Evolutionary conservation across 2,113 vertebrate species (phyloP), one percentile per base, ranked within the genome.

Genomic region (Mus spicilegus): DNA sequence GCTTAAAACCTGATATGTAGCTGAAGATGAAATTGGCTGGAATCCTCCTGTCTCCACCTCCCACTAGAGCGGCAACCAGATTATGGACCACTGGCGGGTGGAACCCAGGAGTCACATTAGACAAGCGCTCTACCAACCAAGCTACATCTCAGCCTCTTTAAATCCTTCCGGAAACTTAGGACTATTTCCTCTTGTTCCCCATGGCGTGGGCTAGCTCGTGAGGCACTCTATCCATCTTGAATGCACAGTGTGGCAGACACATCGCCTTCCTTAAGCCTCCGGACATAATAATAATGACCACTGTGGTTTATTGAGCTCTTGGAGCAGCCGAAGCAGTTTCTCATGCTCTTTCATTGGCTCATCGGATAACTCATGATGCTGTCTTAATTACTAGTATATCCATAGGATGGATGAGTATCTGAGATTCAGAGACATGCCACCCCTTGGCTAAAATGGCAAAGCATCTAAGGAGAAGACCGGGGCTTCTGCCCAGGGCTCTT

Each of bases 311-410:
- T 36, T 30, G 30, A 51, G 51, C 42, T 70, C 46, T 93, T 95
- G 49, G 1, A 22, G 75, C 9, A n/a, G 88, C 75, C 39, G 26
- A 56, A 90, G 61, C n/a, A 63, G 46, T 75, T 91, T 76, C 69
- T 78, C 5, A 2, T 9, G 30, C 58, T 54, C 42, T 67, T 95
- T 92, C 49, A 70, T 51, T 63, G 87, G 77, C 75, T 90, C 30
- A 19, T 65, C 67, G 42, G 63, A 54, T 92, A 92, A 81, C 33
- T 33, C 80, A 19, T 2, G 3, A 90, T 92, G 70, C 81, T 16
- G 14, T 26, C 88, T 36, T 92, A 92, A 72, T 92, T 87, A 77
- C 82, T 69, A 94, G 73, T 63, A 46, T 87, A 33, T 87, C 70
- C 85, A 54, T 84, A 36, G 49, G 42, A 89, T 30, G 54, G 69